Percentiles rank a stretch among this genome's conserved stretches.
Evolutionary conservation across 2,113 vertebrate genomes (phyloP).

Genomic region (Neodontobutis hainanensis): DNA sequence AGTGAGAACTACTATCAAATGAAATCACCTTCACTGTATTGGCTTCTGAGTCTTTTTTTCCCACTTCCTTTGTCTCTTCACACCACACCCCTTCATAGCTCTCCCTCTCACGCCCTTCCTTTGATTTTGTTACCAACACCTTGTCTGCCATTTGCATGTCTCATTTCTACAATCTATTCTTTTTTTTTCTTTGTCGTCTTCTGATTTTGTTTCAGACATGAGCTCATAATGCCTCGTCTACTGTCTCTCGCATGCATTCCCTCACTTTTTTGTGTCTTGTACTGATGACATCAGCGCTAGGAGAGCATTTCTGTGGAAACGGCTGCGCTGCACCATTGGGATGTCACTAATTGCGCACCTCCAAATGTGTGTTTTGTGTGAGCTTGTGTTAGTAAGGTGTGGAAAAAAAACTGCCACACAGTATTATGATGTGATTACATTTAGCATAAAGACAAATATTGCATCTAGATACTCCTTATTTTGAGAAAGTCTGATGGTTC

Average conservation of each 20-base stretch:
- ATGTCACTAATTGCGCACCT: constrained; percentile 56
- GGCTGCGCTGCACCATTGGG: constrained; percentile 33
- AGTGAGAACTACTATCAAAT: too few relatives aligned
- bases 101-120: constrained; percentile 6
- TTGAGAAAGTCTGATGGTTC: too few relatives aligned
- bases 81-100: constrained; percentile 6
- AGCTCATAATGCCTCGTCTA: constrained; percentile 55
- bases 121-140: constrained; percentile 14
- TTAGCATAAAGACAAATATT: too few relatives aligned
- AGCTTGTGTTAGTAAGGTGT: neutral
- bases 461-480: too few relatives aligned
- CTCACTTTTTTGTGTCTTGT: constrained; percentile 57
- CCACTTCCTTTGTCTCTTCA: constrained; percentile 4
- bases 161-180: constrained; percentile 6
- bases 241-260: constrained; percentile 24
- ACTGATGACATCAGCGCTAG: constrained; percentile 63
- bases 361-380: constrained; percentile 26
- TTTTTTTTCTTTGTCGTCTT: constrained; percentile 14
- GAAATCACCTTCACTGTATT: too few relatives aligned
- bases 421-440: neutral
- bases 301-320: constrained; percentile 71
- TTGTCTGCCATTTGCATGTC: constrained; percentile 17
- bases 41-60: constrained; percentile 12
- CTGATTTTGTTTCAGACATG: constrained; percentile 51
- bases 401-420: neutral